These are phyloP conservation scores for Gavia stellata DNA, from an alignment of 2,113 vertebrate species.

Conservation along the genomic window DNA sequence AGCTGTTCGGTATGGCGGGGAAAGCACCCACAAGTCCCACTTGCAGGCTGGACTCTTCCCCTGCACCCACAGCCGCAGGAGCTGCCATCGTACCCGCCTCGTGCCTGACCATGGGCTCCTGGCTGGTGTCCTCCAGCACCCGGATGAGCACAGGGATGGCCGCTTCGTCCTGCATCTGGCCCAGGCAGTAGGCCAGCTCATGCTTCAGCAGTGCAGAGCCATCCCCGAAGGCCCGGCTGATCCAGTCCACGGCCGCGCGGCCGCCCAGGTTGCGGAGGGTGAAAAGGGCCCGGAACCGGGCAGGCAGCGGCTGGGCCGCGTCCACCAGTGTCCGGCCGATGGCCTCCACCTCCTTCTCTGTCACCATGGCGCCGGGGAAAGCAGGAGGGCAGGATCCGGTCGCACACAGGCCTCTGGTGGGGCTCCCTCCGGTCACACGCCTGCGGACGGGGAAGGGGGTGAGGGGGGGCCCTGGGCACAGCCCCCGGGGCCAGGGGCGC, in stretches of 20 bases:
- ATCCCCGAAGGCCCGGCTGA: slow-evolving; percentile 84
- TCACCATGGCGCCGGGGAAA: slow-evolving; percentile 28
- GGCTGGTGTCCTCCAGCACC: slow-evolving; percentile 78
- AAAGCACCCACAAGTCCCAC: background rate
- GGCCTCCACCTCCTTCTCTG: slow-evolving; percentile 66
- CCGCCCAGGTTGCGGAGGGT: slow-evolving; percentile 88
- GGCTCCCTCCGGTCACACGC: background rate
- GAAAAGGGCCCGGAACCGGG: slow-evolving; percentile 91
- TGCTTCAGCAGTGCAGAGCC: slow-evolving; percentile 90
- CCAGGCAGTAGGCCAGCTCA: slow-evolving; percentile 91
- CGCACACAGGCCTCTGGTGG: background rate
- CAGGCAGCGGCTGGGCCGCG: slow-evolving; percentile 67
- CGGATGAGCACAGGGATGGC: slow-evolving; percentile 79
- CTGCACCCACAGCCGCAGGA: fast-evolving
- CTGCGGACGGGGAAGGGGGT: background rate
- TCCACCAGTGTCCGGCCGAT: slow-evolving; percentile 80
- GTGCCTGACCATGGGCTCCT: slow-evolving; percentile 94
- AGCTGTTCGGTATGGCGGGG: fast-evolving
- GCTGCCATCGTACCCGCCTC: slow-evolving; percentile 82
- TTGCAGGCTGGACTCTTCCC: background rate
- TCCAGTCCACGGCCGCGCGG: slow-evolving; percentile 80
- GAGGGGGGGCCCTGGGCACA: too few relatives aligned
- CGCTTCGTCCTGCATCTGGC: slow-evolving; percentile 86
- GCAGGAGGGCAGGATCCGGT: fast-evolving
- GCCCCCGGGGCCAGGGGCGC: background rate